Evolutionary conservation across 2,113 vertebrate species (phyloP).

Genomic region (Phrynosoma blainvillii): DNA sequence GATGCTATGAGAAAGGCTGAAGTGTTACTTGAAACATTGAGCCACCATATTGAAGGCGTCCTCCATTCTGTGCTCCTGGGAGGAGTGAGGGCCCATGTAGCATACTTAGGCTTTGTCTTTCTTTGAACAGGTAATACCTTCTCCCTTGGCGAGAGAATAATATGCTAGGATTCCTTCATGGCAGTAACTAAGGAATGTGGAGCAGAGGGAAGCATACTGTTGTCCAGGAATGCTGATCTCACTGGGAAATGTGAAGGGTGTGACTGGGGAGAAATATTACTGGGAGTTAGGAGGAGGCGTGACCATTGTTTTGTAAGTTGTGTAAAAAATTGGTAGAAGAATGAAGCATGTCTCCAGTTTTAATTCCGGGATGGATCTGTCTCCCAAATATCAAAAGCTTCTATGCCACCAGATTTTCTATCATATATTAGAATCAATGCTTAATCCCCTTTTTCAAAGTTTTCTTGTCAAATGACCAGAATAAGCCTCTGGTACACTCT

Average conservation of each 20-base stretch:
- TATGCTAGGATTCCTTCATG: not conserved
- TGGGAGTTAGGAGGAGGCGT: not conserved
- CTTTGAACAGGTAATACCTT: not conserved
- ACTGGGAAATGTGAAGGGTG: not conserved
- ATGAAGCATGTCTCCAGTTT: too few relatives aligned
- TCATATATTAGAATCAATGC: not conserved
- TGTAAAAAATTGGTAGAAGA: too few relatives aligned
- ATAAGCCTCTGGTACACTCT: not conserved
- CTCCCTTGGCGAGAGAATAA: not conserved
- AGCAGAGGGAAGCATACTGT: not conserved
- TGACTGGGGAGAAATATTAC: not conserved
- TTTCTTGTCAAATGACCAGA: not conserved
- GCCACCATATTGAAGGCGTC: not conserved
- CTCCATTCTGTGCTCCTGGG: not conserved
- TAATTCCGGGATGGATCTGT: too few relatives aligned
- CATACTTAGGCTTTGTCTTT: too few relatives aligned
- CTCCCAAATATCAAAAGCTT: too few relatives aligned
- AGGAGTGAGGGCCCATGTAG: not conserved
- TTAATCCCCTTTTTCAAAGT: conserved; percentile 1
- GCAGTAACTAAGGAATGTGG: not conserved
- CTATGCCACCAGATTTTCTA: too few relatives aligned
- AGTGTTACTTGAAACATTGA: too few relatives aligned
- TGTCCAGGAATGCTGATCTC: not conserved
- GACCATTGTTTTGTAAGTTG: too few relatives aligned
- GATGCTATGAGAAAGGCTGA: not conserved